Conservation (phyloP, 2,797 vertebrate species). For the Tapera naevia region DNA sequence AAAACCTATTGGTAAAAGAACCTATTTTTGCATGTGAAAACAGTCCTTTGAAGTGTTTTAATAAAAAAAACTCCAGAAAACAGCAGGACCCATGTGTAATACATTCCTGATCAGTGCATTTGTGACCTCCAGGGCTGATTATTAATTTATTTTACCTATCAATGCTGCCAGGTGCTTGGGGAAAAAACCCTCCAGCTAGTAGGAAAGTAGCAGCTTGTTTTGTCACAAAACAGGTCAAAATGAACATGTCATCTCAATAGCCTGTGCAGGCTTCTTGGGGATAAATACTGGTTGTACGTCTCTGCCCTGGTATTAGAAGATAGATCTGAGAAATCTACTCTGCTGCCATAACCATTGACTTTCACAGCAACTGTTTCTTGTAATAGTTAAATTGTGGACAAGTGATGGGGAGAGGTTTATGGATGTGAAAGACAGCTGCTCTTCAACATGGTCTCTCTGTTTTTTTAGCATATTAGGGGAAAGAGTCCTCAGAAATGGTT, state of each 20-base stretch:
- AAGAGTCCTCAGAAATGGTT: neutral
- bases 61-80: neutral
- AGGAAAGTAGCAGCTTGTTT: conserved; percentile 6
- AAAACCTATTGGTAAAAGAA: neutral
- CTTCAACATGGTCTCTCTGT: neutral
- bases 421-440: neutral
- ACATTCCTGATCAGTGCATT: conserved; percentile 3
- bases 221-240: neutral
- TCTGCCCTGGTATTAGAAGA: neutral
- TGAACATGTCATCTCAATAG: neutral
- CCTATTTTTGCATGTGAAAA: neutral
- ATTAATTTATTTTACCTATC: conserved; percentile 11
- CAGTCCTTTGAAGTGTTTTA: neutral
- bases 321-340: neutral
- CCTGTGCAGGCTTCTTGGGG: neutral
- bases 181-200: neutral
- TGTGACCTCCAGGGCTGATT: neutral
- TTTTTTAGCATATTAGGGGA: neutral
- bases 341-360: neutral
- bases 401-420: neutral
- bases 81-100: neutral
- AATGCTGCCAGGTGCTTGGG: neutral
- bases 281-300: neutral
- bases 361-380: neutral
- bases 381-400: neutral